Evolutionary conservation across 2,888 invertebrate genomes (phyloP), one percentile per base, ranked within the genome.

Genomic region (Biston betularia): DNA sequence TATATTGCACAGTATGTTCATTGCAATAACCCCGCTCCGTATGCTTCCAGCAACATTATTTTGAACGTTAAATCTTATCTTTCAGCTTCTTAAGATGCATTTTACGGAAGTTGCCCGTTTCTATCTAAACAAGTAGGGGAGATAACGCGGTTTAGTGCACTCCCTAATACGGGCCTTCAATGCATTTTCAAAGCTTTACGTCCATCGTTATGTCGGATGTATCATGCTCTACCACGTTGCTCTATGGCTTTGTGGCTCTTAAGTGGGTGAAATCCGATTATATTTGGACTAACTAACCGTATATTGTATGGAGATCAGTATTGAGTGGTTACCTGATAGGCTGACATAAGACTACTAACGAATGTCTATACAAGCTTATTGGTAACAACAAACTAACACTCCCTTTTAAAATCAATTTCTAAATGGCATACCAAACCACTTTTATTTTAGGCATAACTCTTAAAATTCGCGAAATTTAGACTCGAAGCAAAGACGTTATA

Each of bases 141-240:
- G 89, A 89, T 89, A 90, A 89, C 85, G 70, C 78, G 84, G 84
- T 87, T 87, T 88, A 89, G 83, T 87, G 87, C 85, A 88, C 80
- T 86, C 78, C 80, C 78, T 84, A 83, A 84, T 84, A 83, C 79
- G 72, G 71, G 73, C 77, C 79, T 80, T 75, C 75, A 76, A 78
- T 84, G 82, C 84, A 84, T 82, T 80, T 82, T 83, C 79, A 78
- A 82, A 78, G 79, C 79, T 83, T 80, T 84, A 82, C 83, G 80
- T 80, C 82, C 76, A 73, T 77, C 79, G 79, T 85, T 84, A 87
- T 81, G 77, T 79, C 78, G 75, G 76, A 82, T 78, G 56, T 65
- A 63, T 63, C 79, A 81, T 78, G 79, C 74, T 44, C 40, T 35
- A 65, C 74, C 75, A 67, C 71, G 71, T 71, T 66, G 73, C 70